These are phyloP conservation scores for Cherax quadricarinatus DNA, from an alignment of 1,140 invertebrate genomes.

Conservation along the genomic window DNA sequence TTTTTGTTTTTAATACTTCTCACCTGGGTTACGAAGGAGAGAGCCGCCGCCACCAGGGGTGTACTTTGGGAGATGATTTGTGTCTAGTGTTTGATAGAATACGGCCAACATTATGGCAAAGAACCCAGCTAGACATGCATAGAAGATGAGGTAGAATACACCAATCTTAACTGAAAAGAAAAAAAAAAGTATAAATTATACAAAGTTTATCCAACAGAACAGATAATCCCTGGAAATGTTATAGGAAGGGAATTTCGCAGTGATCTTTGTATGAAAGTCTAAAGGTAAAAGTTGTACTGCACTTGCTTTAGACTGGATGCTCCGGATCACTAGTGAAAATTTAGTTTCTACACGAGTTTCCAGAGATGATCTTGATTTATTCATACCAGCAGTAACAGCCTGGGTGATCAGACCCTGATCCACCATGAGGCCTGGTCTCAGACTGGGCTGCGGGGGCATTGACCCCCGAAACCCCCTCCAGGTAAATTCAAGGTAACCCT, in stretches of 20 bases:
- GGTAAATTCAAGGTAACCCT: too few species aligned
- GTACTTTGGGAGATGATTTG: constrained; percentile 77
- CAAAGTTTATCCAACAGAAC: background rate
- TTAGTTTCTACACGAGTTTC: too few species aligned
- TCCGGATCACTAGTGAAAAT: too few species aligned
- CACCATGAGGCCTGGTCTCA: too few species aligned
- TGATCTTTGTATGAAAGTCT: background rate
- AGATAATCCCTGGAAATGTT: background rate
- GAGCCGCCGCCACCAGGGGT: constrained; percentile 93
- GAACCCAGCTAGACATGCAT: constrained; percentile 90
- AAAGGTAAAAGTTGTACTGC: too few species aligned
- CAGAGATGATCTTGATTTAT: too few species aligned
- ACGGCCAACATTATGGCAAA: constrained; percentile 93
- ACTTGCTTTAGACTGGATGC: too few species aligned
- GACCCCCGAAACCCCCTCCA: too few species aligned
- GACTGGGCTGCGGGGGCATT: too few species aligned
- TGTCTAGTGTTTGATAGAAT: constrained; percentile 94
- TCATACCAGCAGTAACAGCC: too few species aligned
- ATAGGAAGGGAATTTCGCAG: background rate
- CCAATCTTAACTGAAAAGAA: constrained; percentile 90
- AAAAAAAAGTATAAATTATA: constrained; percentile 65
- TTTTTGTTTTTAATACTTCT: constrained; percentile 53
- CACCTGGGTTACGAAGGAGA: constrained; percentile 95
- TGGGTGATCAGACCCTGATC: too few species aligned
- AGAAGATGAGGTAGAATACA: constrained; percentile 96